These are phyloP conservation scores for Zhengitettix transpicula DNA, from an alignment of 2,888 invertebrate species.

Conservation along the genomic window DNA sequence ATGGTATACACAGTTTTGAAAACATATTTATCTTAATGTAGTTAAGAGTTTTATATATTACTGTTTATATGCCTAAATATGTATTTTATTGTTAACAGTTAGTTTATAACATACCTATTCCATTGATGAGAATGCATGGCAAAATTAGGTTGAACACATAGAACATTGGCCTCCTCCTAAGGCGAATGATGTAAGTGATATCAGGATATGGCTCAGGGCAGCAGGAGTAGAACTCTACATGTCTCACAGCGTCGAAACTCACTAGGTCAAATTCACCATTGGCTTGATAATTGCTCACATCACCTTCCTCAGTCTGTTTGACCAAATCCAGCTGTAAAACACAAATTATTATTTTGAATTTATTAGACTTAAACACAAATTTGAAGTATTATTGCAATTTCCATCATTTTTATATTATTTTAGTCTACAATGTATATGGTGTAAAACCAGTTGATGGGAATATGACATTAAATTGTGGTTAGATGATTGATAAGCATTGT, in stretches of 20 bases:
- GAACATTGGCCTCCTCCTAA: slow-evolving; percentile 62
- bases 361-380: too few relatives aligned
- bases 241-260: slow-evolving; percentile 53
- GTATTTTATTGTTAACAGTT: too few relatives aligned
- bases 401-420: too few relatives aligned
- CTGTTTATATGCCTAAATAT: too few relatives aligned
- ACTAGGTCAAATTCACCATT: slow-evolving; percentile 79
- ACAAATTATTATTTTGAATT: too few relatives aligned
- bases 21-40: not conserved
- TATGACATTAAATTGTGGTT: too few relatives aligned
- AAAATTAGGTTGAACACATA: slow-evolving; percentile 74
- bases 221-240: slow-evolving; percentile 61
- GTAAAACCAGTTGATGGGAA: too few relatives aligned
- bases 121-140: slow-evolving; percentile 70
- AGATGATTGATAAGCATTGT: too few relatives aligned
- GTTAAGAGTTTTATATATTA: not conserved
- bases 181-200: slow-evolving; percentile 62
- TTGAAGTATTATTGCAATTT: too few relatives aligned
- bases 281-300: slow-evolving; percentile 76
- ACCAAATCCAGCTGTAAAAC: slow-evolving; percentile 49
- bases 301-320: slow-evolving; percentile 64
- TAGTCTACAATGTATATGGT: too few relatives aligned
- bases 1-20: not conserved
- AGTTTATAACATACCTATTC: slow-evolving; percentile 40
- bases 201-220: slow-evolving; percentile 72